Percentiles rank a stretch among this genome's conserved stretches.
These are phyloP conservation scores for Cynoglossus semilaevis DNA, from an alignment of 2,113 vertebrate genomes.

Conservation along the genomic window DNA sequence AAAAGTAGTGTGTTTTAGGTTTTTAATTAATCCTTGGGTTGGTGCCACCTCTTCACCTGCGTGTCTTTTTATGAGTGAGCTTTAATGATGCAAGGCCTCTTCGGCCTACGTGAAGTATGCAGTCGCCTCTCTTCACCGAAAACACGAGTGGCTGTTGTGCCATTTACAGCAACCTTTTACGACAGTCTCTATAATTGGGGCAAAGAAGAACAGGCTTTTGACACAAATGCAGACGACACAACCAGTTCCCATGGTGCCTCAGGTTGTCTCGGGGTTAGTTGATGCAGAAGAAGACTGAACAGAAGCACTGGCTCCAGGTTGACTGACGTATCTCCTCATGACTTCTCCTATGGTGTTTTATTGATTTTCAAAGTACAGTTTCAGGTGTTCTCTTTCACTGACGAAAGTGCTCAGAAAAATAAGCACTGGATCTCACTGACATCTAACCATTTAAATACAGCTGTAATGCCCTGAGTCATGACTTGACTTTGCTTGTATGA, in stretches of 20 bases:
- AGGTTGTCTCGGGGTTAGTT: conserved; percentile 89
- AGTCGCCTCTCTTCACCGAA: conserved; percentile 58
- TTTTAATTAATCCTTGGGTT: conserved; percentile 99
- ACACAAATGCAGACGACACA: conserved; percentile 87
- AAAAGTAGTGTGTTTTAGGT: conserved; percentile 97
- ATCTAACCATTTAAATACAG: too few relatives aligned
- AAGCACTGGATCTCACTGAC: too few relatives aligned
- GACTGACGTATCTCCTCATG: conserved; percentile 68
- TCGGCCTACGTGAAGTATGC: conserved; percentile 91
- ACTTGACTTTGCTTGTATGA: too few relatives aligned
- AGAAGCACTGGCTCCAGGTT: conserved; percentile 78
- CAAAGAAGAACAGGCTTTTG: conserved; percentile 93
- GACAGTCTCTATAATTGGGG: conserved; percentile 93
- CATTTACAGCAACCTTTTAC: conserved; percentile 97
- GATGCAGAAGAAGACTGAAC: conserved; percentile 84
- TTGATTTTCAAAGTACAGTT: conserved; percentile 60
- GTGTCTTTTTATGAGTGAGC: conserved; percentile 72
- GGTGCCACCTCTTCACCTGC: conserved; percentile 26
- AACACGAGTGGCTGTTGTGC: conserved; percentile 89
- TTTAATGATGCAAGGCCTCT: conserved; percentile 91
- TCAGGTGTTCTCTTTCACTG: conserved; percentile 40
- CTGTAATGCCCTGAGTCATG: too few relatives aligned
- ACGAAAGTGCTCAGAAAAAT: conserved; percentile 32
- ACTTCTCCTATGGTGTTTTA: conserved; percentile 47
- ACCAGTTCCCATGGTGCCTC: conserved; percentile 79